Evolutionary conservation across 2,113 vertebrate species (phyloP), one percentile per base, ranked within the genome.

Genomic region (Osmerus eperlanus): DNA sequence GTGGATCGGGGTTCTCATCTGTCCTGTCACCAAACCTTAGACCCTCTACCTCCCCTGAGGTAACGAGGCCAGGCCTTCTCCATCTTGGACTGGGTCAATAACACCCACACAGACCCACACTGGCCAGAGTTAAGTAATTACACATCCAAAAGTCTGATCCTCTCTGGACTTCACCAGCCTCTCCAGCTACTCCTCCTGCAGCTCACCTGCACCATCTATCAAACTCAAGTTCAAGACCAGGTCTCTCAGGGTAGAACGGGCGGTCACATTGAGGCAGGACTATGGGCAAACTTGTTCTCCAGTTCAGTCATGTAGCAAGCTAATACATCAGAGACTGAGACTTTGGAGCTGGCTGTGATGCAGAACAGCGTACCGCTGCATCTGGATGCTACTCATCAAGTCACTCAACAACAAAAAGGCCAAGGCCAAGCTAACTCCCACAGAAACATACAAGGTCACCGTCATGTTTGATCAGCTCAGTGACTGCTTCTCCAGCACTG

Each of bases 21-120:
- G 41, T n/a, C 21, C 8, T 65, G 36, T 14, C 21, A 65, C 18
- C 18, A 32, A 67, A 52, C 55, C 21, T 28, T 25, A 63, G 67
- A 73, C 68, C 78, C 23, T 60, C 16, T 18, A 28, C 15, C 60
- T 3, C 21, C 16, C 62, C 58, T 67, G 68, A 4, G 19, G 29
- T 25, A 67, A 5, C n/a, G 14, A 29, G 60, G 60, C 4, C 0
- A 9, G 56, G 47, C 11, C 11, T 15, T 61, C 25, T 4, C 2
- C 41, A 47, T 9, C 41, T 47, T 47, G 41, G 41, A 47, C 7
- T 47, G 41, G 16, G 75, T 66, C 25, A n/a, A 69, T 67, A 21
- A 36, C 65, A 62, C 55, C 25, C 21, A 61, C 14, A 32, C n/a
- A 68, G 0, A 56, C 54, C 29, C 4, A 41, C 32, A 2, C 66